A percentile compares a stretch with the other conserved stretches of the same genome.
Evolutionary conservation across 1,140 invertebrate species (phyloP).

Genomic region (Euwallacea similis): DNA sequence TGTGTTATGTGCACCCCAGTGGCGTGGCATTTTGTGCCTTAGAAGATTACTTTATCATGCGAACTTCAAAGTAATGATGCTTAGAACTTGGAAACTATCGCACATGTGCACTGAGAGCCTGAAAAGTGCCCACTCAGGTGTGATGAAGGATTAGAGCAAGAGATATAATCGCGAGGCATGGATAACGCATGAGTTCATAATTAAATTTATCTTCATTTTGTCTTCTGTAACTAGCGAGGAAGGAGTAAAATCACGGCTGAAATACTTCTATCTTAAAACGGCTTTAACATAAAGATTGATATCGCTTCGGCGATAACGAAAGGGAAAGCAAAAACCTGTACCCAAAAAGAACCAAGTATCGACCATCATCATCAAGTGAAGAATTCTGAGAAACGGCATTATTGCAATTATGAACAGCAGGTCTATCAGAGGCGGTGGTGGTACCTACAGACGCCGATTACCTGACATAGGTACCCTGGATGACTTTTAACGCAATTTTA

Average conservation of each 20-base stretch:
- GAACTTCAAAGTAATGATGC: neutral
- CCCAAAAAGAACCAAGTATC: conserved; percentile 1
- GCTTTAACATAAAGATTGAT: conserved; percentile 6
- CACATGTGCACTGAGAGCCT: conserved; percentile 3
- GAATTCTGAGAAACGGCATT: conserved; percentile 25
- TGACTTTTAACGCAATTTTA: conserved; percentile 53
- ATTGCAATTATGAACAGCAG: conserved; percentile 26
- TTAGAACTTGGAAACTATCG: neutral
- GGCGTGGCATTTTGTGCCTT: conserved; percentile 2
- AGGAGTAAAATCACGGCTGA: neutral
- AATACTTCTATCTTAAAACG: neutral
- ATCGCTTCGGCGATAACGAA: conserved; percentile 7
- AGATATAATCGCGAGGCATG: no score
- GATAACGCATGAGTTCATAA: no score
- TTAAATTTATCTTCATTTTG: no score
- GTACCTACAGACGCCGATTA: conserved; percentile 26
- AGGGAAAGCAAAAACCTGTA: conserved; percentile 19
- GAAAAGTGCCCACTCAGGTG: conserved; percentile 1
- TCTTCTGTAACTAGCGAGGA: no score
- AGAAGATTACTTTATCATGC: neutral
- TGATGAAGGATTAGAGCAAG: conserved; percentile 14
- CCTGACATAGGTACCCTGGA: conserved; percentile 35
- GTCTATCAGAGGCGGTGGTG: conserved; percentile 11
- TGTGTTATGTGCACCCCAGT: conserved; percentile 16
- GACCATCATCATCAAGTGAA: conserved; percentile 16